A percentile compares a stretch with the other conserved stretches of the same genome.
These are phyloP conservation scores for Orius insidiosus DNA, from an alignment of 1,140 invertebrate species.

Conservation along the genomic window DNA sequence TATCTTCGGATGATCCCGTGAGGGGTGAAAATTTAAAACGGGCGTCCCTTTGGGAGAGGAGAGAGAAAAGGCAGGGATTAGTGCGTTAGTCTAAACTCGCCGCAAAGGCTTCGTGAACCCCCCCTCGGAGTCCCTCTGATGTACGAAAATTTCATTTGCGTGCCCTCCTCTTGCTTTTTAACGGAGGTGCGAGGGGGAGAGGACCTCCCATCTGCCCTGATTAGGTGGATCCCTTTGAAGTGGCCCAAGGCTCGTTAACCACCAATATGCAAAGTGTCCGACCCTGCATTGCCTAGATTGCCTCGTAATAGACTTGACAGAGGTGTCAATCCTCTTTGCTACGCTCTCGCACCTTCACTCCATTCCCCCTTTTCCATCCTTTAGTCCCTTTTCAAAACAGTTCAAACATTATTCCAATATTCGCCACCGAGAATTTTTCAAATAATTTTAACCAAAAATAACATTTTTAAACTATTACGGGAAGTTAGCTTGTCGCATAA, in stretches of 20 bases:
- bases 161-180: slow-evolving; percentile 9
- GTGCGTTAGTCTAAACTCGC: slow-evolving; percentile 9
- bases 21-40: neutral
- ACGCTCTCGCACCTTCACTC: slow-evolving; percentile 9
- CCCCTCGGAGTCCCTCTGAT: slow-evolving; percentile 1
- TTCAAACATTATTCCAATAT: no score
- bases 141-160: slow-evolving; percentile 9
- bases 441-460: no score
- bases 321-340: slow-evolving; percentile 11
- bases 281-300: slow-evolving; percentile 8
- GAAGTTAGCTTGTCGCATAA: no score
- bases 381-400: neutral
- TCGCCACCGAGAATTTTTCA: no score
- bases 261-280: slow-evolving; percentile 10
- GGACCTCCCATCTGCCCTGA: slow-evolving; percentile 9
- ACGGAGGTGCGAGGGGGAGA: slow-evolving; percentile 1
- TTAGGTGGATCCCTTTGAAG: slow-evolving; percentile 8
- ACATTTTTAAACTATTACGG: no score
- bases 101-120: slow-evolving; percentile 1
- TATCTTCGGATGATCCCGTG: neutral
- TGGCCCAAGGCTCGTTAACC: slow-evolving; percentile 11
- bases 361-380: neutral
- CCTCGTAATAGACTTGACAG: slow-evolving; percentile 11
- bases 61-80: slow-evolving; percentile 6
- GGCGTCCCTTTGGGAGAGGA: neutral